These are phyloP conservation scores for Akabosia matsudoensis DNA, from an alignment of 1,140 invertebrate species.

Conservation along the genomic window DNA sequence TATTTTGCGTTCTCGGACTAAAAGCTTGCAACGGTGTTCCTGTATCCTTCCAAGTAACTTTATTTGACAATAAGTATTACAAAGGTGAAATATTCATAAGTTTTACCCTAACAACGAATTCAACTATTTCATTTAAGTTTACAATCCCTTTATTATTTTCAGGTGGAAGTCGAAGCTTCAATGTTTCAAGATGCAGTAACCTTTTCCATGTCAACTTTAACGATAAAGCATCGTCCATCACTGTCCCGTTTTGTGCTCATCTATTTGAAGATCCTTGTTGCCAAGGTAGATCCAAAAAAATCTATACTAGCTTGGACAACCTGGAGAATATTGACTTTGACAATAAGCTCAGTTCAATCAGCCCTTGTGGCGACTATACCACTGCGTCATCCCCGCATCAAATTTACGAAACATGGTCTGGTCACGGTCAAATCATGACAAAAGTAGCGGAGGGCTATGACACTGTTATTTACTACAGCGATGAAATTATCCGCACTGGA, in stretches of 20 bases:
- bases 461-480: constrained; percentile 36
- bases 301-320: not conserved
- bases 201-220: not conserved
- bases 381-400: not conserved
- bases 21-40: not conserved
- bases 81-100: not conserved
- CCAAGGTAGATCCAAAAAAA: not conserved
- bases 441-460: constrained; percentile 33
- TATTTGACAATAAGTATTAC: not conserved
- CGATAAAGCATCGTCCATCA: not conserved
- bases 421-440: constrained; percentile 34
- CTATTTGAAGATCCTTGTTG: not conserved
- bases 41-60: not conserved
- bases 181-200: not conserved
- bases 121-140: not conserved
- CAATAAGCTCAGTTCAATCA: not conserved
- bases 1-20: not conserved
- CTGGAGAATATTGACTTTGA: constrained; percentile 11
- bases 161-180: not conserved
- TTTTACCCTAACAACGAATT: not conserved
- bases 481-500: constrained; percentile 12
- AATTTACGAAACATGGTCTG: constrained; percentile 28
- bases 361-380: not conserved
- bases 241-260: not conserved
- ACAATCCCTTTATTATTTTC: not conserved